Evolutionary conservation across 2,113 vertebrate genomes (phyloP).

Genomic region (Megaceryle torquata): DNA sequence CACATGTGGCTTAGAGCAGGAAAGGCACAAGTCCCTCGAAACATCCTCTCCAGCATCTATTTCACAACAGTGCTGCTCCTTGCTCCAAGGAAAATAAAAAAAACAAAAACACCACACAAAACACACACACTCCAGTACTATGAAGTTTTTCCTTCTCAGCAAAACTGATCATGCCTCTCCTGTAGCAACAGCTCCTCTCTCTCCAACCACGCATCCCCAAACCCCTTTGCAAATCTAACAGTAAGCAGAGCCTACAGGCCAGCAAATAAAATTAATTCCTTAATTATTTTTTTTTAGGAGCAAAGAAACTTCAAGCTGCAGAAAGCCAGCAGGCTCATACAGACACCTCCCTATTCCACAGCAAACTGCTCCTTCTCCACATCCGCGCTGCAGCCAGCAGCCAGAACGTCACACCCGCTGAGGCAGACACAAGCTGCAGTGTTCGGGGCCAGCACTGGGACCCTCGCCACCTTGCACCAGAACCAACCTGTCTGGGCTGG

Average conservation of each 20-base stretch:
- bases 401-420: constrained; percentile 34
- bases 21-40: background rate
- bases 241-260: background rate
- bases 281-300: background rate
- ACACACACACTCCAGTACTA: background rate
- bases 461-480: background rate
- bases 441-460: constrained; percentile 44
- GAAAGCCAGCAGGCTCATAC: background rate
- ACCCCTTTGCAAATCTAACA: background rate
- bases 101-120: too few species aligned
- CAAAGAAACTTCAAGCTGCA: background rate
- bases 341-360: background rate
- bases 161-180: background rate
- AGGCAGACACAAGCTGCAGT: constrained; percentile 58
- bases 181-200: background rate
- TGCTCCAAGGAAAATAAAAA: background rate
- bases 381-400: background rate
- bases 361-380: background rate
- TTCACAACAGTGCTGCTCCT: background rate
- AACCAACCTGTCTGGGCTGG: background rate
- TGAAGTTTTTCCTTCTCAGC: background rate
- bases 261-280: background rate
- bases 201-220: background rate
- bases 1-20: background rate
- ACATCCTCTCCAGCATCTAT: background rate